Evolutionary conservation across 2,888 invertebrate species (phyloP).

Genomic region (Pinctada fucata): DNA sequence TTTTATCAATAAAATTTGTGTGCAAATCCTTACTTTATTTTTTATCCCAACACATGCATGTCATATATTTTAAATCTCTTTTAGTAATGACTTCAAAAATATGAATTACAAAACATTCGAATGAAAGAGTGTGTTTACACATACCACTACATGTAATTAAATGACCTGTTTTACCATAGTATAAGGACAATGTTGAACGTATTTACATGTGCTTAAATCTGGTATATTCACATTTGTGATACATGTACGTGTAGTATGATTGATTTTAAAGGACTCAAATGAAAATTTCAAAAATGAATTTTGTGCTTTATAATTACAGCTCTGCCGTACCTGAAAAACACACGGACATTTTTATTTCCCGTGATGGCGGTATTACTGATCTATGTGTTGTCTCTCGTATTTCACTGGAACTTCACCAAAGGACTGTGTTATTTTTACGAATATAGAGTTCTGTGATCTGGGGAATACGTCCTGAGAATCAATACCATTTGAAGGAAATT

Average conservation of each 20-base stretch:
- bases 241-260: too few relatives aligned
- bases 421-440: slow-evolving; percentile 90
- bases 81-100: too few relatives aligned
- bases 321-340: slow-evolving; percentile 90
- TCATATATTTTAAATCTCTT: too few relatives aligned
- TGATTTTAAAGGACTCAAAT: too few relatives aligned
- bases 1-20: too few relatives aligned
- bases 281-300: too few relatives aligned
- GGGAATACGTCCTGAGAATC: too few relatives aligned
- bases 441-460: slow-evolving; percentile 81
- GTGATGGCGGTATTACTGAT: slow-evolving; percentile 87
- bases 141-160: neutral
- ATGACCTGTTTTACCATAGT: neutral
- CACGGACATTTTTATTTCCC: slow-evolving; percentile 89
- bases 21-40: neutral
- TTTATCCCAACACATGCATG: neutral
- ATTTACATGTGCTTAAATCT: too few relatives aligned
- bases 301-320: slow-evolving; percentile 80
- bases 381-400: slow-evolving; percentile 87
- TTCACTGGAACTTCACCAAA: slow-evolving; percentile 90
- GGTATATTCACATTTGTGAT: too few relatives aligned
- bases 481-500: too few relatives aligned
- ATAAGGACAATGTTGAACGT: neutral
- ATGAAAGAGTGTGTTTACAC: too few relatives aligned
- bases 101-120: too few relatives aligned